Percentiles rank a stretch among this genome's conserved stretches.
These are phyloP conservation scores for Drosophila rhopaloa DNA, from an alignment of 1,140 invertebrate species.

Conservation along the genomic window DNA sequence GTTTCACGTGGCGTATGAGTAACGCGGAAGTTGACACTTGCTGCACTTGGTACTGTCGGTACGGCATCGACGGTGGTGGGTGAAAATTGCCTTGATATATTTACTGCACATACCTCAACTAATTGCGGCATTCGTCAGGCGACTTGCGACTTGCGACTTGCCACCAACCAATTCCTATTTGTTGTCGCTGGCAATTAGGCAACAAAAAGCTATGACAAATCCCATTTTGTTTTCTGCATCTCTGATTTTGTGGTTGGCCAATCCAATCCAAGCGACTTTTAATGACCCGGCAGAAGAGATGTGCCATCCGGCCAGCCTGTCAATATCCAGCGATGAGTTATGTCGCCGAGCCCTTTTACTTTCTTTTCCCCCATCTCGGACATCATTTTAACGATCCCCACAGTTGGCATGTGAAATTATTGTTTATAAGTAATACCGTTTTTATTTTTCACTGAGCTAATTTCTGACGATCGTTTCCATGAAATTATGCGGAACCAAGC, in stretches of 20 bases:
- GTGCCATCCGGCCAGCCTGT: slow-evolving; percentile 40
- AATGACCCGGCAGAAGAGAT: slow-evolving; percentile 37
- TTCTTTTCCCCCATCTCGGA: slow-evolving; percentile 61
- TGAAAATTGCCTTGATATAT: slow-evolving; percentile 75
- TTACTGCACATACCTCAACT: slow-evolving; percentile 61
- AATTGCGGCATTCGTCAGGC: slow-evolving; percentile 64
- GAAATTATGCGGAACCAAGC: slow-evolving; percentile 36
- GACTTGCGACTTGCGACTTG: neutral
- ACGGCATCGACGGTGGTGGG: slow-evolving; percentile 50
- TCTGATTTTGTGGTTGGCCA: slow-evolving; percentile 49
- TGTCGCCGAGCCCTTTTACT: slow-evolving; percentile 74
- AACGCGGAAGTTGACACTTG: slow-evolving; percentile 82
- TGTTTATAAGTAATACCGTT: slow-evolving; percentile 16
- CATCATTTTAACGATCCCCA: slow-evolving; percentile 27
- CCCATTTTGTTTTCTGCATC: slow-evolving; percentile 49
- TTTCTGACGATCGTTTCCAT: slow-evolving; percentile 37
- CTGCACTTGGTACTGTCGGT: slow-evolving; percentile 32
- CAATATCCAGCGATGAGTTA: slow-evolving; percentile 70
- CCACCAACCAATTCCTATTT: slow-evolving; percentile 5
- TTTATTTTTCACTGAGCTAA: slow-evolving; percentile 39
- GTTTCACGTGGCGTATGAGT: slow-evolving; percentile 73
- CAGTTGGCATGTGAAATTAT: slow-evolving; percentile 51
- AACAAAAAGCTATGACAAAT: slow-evolving; percentile 47
- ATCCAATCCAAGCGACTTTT: slow-evolving; percentile 65
- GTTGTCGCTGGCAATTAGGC: slow-evolving; percentile 38